Base-by-base conservation (phyloP, 1,140 invertebrate genomes). In the Pseudomyrmex pallidus region DNA sequence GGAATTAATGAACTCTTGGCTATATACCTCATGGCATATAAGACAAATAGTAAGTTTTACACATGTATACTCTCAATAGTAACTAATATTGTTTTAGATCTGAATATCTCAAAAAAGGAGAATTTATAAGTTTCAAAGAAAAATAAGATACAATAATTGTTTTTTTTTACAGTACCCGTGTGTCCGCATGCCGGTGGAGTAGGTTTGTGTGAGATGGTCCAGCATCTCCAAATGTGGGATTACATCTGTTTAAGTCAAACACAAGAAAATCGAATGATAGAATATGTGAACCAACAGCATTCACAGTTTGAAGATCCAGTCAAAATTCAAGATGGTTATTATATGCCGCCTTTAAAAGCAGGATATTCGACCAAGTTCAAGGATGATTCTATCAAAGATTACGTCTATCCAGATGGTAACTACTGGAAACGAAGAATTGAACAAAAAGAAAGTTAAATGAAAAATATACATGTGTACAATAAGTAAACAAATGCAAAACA, bases 121-220 rank as follows among this genome's bases (percentile, higher is more conserved):
- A 35, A 35, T 35, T 35, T 35, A 35, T 35, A 35, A 35, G 35
- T 35, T 35, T 35, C 35, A 50, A 57, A 44, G 57, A 20, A 57
- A 0, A 70, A 70, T 54, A 13, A 57, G 52, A n/a, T 17, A 48
- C 62, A n/a, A 22, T 61, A 35, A 82, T 78, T 35, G 0, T 77
- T 54, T 70, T 95, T 94, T 2, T 61, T 70, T 50, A 15, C 91
- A 98, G 98, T 98, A 56, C 98, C 98, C 90, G 97, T 99, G 0
- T 98, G 98, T 93, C 98, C 98, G 0, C 98, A 99, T 94, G 98
- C 98, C 68, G 98, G 98, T 15, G 98, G 98, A 15, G 97, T 99
- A 1, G 98, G 98, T 9, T 95, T 99, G 0, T 99, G 98, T 92
- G 98, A 99, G 95, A 97, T 98, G 96, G 97, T 99, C 3, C 98